Base-by-base conservation (phyloP, 37 sponge, comb jelly and placozoan genomes). In the Amphimedon queenslandica region DNA sequence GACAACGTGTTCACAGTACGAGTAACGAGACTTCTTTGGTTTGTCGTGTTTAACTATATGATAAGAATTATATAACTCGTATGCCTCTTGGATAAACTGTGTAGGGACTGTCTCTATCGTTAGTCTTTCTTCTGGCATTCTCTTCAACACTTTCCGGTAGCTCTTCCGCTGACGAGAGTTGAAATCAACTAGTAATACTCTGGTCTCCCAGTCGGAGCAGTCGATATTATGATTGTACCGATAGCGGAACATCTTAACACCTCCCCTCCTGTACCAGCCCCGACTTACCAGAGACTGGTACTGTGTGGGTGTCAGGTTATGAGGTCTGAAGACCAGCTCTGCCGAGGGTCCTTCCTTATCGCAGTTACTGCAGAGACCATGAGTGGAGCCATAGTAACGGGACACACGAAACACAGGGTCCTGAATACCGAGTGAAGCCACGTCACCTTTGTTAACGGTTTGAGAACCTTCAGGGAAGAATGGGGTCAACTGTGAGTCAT, bases 221-320 rank as follows among this genome's bases (percentile, higher is more conserved):
- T 77, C 70, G 27, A 77, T 63, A 43, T 42, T 68, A 70, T 95
- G 96, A 31, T 84, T 86, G 42, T 58, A 37, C 4, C 83, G 66
- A 30, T 80, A 78, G 5, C 87, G 80, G 58, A 82, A 95, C 89
- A 95, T 81, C 77, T 92, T 87, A n/a, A 92, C 90, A 2, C 89
- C 96, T 21, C 96, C 96, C 75, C 96, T 73, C 18, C 96, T 56
- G 39, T 91, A 95, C 96, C 96, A 95, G 36, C 96, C 96, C 39
- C 74, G 69, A 73, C 85, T 73, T 33, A 92, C 70, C 5, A 95
- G 80, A 2, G 67, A n/a, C 72, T 95, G 93, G 64, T 92, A 95
- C 69, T 90, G 93, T 1, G 70, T 37, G 10, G 81, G 85, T 0
- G 89, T 70, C 76, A 95, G 57, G 80, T 82, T 78, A 28, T 73